phyloP scores from a whole-genome alignment of 2,888 invertebrate genomes.

The Drosophila pseudotakahashii region DNA sequence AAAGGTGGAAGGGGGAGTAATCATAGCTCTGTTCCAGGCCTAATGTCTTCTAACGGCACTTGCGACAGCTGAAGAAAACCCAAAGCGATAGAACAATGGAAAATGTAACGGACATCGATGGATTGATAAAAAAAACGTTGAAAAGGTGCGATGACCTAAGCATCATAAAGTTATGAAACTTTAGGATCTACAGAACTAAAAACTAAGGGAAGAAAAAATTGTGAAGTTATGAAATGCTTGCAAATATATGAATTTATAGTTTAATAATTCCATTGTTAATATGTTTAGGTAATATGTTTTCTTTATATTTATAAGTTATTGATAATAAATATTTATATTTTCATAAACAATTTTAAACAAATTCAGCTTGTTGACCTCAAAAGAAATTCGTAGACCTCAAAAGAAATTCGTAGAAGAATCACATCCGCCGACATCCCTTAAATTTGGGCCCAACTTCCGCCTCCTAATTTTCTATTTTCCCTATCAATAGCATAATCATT shows the following conservation, averaged over 20 bases:
- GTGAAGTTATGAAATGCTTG: too few relatives aligned
- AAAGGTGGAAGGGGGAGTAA: slow-evolving; percentile 14
- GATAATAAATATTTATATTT: too few relatives aligned
- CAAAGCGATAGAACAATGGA: slow-evolving; percentile 11
- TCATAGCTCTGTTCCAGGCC: slow-evolving; percentile 17
- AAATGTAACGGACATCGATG: slow-evolving; percentile 20
- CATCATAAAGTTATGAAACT: neutral
- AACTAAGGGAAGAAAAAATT: neutral
- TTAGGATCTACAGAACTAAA: neutral
- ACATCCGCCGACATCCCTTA: too few relatives aligned
- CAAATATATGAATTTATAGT: too few relatives aligned
- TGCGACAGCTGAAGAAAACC: slow-evolving; percentile 15
- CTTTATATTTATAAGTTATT: too few relatives aligned
- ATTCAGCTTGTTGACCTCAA: too few relatives aligned
- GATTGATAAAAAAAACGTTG: slow-evolving; percentile 8
- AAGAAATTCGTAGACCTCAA: too few relatives aligned
- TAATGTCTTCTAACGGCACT: slow-evolving; percentile 35
- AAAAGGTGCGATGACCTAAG: neutral
- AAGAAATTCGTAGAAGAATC: too few relatives aligned
- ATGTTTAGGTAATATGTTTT: too few relatives aligned
- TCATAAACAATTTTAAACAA: too few relatives aligned
- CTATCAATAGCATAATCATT: slow-evolving; percentile 9
- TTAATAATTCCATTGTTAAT: too few relatives aligned
- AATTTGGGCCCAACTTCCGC: neutral
- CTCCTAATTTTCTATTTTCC: neutral